phyloP scores from a whole-genome alignment of 2,113 vertebrate species.

The Heptranchias perlo region DNA sequence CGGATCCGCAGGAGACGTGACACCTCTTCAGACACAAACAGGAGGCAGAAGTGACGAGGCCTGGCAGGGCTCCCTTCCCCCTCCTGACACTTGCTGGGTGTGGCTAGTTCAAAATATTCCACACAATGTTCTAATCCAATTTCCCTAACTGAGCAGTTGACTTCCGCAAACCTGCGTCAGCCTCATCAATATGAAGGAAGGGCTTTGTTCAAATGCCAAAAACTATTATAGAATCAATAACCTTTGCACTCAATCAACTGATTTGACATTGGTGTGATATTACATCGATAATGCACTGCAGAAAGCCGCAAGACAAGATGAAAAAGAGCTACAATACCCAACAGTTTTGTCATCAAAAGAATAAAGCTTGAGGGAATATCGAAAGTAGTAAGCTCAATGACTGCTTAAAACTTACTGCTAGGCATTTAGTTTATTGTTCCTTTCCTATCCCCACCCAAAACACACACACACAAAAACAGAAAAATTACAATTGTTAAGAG shows the following conservation, averaged over 20 bases:
- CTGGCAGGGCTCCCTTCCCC: not conserved
- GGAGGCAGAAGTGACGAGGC: not conserved
- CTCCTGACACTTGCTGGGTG: not conserved
- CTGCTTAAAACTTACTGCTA: not conserved
- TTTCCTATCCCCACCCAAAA: not conserved
- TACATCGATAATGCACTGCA: not conserved
- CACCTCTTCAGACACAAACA: not conserved
- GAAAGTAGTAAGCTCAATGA: not conserved
- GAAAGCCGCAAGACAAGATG: not conserved
- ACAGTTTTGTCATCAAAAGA: not conserved
- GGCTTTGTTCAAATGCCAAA: not conserved
- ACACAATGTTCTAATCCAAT: not conserved
- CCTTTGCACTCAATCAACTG: not conserved
- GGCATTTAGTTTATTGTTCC: not conserved
- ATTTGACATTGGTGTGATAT: not conserved
- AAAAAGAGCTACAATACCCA: not conserved
- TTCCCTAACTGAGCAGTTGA: not conserved
- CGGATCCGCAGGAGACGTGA: not conserved
- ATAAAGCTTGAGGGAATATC: too few relatives aligned
- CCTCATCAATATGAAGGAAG: not conserved
- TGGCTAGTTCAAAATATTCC: not conserved
- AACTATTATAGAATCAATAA: not conserved
- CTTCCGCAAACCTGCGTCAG: not conserved
- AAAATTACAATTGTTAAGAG: not conserved
- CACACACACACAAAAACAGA: not conserved